These are phyloP conservation scores for Heliconius himera DNA, from an alignment of 1,140 invertebrate genomes.

Conservation along the genomic window DNA sequence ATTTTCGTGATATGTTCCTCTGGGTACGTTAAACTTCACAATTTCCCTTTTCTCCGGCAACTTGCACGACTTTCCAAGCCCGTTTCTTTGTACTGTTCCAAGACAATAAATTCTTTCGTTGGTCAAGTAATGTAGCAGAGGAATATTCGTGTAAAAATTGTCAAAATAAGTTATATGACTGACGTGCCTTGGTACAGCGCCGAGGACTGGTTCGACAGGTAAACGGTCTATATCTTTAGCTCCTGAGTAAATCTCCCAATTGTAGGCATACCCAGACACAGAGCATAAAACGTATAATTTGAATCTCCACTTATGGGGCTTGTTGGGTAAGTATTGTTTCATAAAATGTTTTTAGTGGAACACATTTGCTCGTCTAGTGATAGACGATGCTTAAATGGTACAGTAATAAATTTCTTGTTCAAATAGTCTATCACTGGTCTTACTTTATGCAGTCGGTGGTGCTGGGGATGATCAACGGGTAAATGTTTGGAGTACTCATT, in stretches of 20 bases:
- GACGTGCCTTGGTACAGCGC: constrained; percentile 45
- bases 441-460: constrained; percentile 64
- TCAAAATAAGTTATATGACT: constrained; percentile 56
- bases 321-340: constrained; percentile 71
- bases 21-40: constrained; percentile 14
- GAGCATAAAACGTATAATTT: constrained; percentile 60
- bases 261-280: constrained; percentile 55
- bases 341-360: constrained; percentile 67
- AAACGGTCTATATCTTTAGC: constrained; percentile 51
- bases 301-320: constrained; percentile 61
- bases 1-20: too few relatives aligned
- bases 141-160: constrained; percentile 53
- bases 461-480: constrained; percentile 50
- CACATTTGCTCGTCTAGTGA: constrained; percentile 68
- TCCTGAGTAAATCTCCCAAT: constrained; percentile 65
- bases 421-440: constrained; percentile 50
- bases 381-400: constrained; percentile 56
- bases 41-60: too few relatives aligned
- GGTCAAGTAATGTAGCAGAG: constrained; percentile 38
- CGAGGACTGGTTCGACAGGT: constrained; percentile 51
- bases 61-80: constrained; percentile 44
- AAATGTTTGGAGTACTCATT: constrained; percentile 39
- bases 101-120: constrained; percentile 41
- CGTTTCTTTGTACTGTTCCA: constrained; percentile 42
- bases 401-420: constrained; percentile 48